Evolutionary conservation across 2,797 vertebrate genomes (phyloP), one percentile per base, ranked within the genome.

Genomic region (Liasis olivaceus): DNA sequence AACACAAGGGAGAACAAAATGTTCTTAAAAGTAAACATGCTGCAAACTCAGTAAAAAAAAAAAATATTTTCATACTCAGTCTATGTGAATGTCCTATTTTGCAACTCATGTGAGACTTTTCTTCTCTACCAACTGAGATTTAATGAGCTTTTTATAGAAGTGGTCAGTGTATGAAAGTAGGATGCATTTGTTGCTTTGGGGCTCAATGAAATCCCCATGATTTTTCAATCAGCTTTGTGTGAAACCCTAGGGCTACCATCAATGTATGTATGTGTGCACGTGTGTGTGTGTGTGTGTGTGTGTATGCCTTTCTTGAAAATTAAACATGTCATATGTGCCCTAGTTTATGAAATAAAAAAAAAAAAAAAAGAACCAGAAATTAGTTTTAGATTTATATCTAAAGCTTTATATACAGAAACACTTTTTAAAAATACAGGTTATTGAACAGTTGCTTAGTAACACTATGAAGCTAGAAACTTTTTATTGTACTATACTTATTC

Each of bases 381-480:
- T 3, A 60, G 72, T 8, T 89, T 63, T 69, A 91, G 59, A 95
- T 94, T 87, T 63, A 90, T 87, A 87, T 0, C 66, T 90, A 89
- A 91, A 95, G 91, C 42, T 93, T 93, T 54, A 24, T 77, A 42
- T 47, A 26, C 72, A 66, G 60, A 72, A 87, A 6, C 2, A 66
- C 87, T 1, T 15, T 54, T 89, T 69, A 88, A 77, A 93, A 14
- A 13, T 87, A 88, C 5, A 91, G 3, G 87, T 92, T 94, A 24
- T 56, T 88, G 69, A 94, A 36, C 6, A 91, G 66, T 93, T 95
- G 28, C 91, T 89, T 94, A 59, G 90, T 91, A 96, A 95, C 6
- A 3, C 59, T 86, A 62, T 51, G 0, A 95, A 87, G 51, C 31
- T 63, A 36, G 26, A 85, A 66, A 87, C 31, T 56, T 77, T 77